Evolutionary conservation across 2,888 invertebrate genomes (phyloP).

Genomic region (Scelioninae gen. 2): DNA sequence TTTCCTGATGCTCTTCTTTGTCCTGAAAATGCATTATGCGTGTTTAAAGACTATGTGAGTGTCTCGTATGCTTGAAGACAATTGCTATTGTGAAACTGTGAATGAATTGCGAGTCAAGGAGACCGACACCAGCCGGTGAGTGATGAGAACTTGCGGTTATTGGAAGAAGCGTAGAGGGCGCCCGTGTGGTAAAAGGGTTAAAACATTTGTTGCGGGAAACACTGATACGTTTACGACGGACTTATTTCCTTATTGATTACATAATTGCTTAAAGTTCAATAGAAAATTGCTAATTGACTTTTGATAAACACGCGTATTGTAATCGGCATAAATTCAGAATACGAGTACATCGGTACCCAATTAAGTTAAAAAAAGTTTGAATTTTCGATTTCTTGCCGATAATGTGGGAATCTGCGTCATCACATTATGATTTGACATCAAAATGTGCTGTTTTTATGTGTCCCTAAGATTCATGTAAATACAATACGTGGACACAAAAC

Average conservation of each 20-base stretch:
- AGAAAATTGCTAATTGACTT: too few species aligned
- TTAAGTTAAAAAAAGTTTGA: too few species aligned
- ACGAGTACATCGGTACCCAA: too few species aligned
- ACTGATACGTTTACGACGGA: conserved; percentile 3
- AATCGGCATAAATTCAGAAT: too few species aligned
- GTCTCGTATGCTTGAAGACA: conserved; percentile 5
- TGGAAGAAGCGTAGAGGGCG: conserved; percentile 21
- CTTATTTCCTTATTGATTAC: neutral
- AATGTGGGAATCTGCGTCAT: too few species aligned
- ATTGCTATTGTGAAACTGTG: conserved; percentile 17
- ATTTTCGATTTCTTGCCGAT: too few species aligned
- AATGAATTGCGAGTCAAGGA: conserved; percentile 31
- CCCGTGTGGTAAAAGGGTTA: conserved; percentile 5
- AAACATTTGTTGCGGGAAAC: conserved; percentile 21
- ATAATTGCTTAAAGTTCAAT: neutral
- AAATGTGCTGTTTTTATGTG: too few species aligned
- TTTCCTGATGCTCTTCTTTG: too few species aligned
- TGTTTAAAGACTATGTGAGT: neutral
- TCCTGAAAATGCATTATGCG: neutral
- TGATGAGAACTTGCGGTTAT: conserved; percentile 39
- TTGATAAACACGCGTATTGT: too few species aligned
- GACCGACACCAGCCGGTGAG: conserved; percentile 18
- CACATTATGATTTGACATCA: too few species aligned
- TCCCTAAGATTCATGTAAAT: too few species aligned
- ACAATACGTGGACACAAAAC: too few species aligned